phyloP scores from a whole-genome alignment of 2,797 vertebrate species.

The Urocyon cinereoargenteus region DNA sequence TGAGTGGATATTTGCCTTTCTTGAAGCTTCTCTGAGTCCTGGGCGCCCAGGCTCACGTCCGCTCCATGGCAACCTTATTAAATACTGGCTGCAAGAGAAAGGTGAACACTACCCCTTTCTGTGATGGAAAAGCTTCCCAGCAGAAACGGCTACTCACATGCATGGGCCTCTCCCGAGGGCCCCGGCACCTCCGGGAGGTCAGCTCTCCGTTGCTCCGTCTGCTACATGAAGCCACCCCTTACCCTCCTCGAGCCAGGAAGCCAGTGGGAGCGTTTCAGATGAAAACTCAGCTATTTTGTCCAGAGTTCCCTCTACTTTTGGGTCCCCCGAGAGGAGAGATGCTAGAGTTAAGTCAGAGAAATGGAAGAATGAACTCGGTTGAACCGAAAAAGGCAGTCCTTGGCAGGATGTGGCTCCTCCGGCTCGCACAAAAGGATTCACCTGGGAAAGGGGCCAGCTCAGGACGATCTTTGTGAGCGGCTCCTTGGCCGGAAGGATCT shows the following conservation, averaged over 20 bases:
- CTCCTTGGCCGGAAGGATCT: neutral
- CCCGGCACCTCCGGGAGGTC: neutral
- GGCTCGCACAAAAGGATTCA: neutral
- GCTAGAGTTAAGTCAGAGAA: neutral
- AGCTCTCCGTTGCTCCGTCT: fast-evolving
- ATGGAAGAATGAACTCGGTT: neutral
- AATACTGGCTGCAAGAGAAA: neutral
- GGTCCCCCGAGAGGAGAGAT: neutral
- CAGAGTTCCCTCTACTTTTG: neutral
- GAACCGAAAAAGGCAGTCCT: neutral
- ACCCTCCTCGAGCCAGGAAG: too few species aligned
- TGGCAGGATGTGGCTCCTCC: neutral
- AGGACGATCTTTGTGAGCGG: fast-evolving
- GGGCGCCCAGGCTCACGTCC: fast-evolving
- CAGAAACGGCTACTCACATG: fast-evolving
- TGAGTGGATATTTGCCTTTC: too few species aligned
- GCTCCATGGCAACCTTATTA: neutral
- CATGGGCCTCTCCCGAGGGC: neutral
- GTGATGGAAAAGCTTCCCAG: neutral
- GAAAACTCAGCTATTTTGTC: neutral
- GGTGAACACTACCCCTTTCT: fast-evolving
- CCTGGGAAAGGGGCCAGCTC: neutral
- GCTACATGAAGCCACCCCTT: neutral
- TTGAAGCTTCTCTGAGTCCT: neutral
- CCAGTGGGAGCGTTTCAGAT: fast-evolving